Evolutionary conservation across 2,888 invertebrate genomes (phyloP), one percentile per base, ranked within the genome.

Genomic region (Dexiosoma caninum): DNA sequence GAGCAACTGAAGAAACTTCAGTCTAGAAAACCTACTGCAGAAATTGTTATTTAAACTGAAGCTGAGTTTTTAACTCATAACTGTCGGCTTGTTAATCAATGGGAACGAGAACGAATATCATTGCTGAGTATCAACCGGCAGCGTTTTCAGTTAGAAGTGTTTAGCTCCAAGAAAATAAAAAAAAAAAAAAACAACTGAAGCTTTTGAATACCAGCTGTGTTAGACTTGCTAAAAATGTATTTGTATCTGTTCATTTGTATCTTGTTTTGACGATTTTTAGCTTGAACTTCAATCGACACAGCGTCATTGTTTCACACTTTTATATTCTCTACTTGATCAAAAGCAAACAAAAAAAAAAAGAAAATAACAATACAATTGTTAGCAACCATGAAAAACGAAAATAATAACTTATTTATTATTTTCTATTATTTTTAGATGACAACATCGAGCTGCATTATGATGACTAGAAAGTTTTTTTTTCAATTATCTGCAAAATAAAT

Each of bases 181-280:
- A n/a, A n/a, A n/a, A n/a, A 44, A 27, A 27, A 30, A 10, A 12
- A 44, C 16, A 42, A 35, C 19, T 35, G 9, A 62, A 70, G 57
- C 60, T 69, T n/a, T 21, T 44, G 16, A 30, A 9, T 46, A 51
- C 71, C 51, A 51, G 42, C 71, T 53, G 19, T 32, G 8, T 23
- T 3, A 57, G 12, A n/a, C 6, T 30, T 9, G 1, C 27, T 53
- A 12, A 7, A 40, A 27, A 40, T 23, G 21, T 42, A 37, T 72
- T 37, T 59, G 59, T 46, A 10, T 35, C 55, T 60, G 60, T 66
- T 35, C 37, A 12, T 40, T 57, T 23, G 32, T 64, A 70, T 53
- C 60, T 72, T 72, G 72, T 72, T 69, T 66, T 81, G 71, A 62
- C 80, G 71, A 76, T 76, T 76, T 80, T 67, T 8, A 76, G 67